Evolutionary conservation across 2,888 invertebrate species (phyloP), one percentile per base, ranked within the genome.

Genomic region (Actias luna): DNA sequence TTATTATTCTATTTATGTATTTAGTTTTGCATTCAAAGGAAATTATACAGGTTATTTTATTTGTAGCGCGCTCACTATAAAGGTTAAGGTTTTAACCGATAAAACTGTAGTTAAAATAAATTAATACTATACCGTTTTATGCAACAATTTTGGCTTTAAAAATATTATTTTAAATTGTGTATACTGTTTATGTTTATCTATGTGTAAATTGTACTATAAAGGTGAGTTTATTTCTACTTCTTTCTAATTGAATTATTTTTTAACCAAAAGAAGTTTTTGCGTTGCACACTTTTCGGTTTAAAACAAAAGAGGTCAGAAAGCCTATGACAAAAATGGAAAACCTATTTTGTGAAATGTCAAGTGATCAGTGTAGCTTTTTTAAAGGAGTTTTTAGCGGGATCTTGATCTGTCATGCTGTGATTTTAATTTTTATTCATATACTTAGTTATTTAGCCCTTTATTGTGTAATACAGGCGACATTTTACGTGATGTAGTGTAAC

Each of bases 311-410:
- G 46, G 16, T 27, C 52, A 12, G 52, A 29, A 16, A 4, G 5
- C 29, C 27, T 1, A 3, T 55, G 46, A 46, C 10, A 2, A 46
- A 46, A 18, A 46, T 22, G 5, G n/a, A 55, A 55, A 50, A n/a
- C 27, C 52, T 52, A 52, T n/a, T 29, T 52, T 4, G 61, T 61
- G 61, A n/a, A 58, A 62, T 58, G 27, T 58, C 27, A 16, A 62
- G 61, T 62, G 61, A 58, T 33, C 61, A 14, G 61, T 62, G 61
- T 42, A 62, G 39, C 58, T 57, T 62, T 62, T 33, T 42, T 42
- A 42, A 31, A 62, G 42, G 42, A 29, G 27, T 55, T 55, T n/a
- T n/a, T n/a, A n/a, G n/a, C n/a, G n/a, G n/a, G n/a, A n/a, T n/a
- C n/a, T n/a, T n/a, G n/a, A n/a, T n/a, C n/a, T n/a, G n/a, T n/a